Evolutionary conservation across 1,140 invertebrate genomes (phyloP), one percentile per base, ranked within the genome.

Genomic region (Drosophila arizonae): DNA sequence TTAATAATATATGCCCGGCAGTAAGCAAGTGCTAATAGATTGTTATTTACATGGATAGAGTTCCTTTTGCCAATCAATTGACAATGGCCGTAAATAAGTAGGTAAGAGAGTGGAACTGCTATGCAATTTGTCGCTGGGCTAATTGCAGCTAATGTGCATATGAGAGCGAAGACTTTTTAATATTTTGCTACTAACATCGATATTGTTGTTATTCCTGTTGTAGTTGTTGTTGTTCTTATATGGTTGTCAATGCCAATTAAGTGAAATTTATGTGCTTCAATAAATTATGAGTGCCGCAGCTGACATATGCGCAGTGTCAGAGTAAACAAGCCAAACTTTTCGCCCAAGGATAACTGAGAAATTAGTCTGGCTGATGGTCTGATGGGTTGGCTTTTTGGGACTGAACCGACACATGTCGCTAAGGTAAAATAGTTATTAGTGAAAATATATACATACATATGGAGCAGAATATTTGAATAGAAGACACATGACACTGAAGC

Each of bases 341-440:
- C 60, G 54, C 62, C 51, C 76, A 71, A 76, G 80, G 79, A 82
- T 76, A 81, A 69, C 54, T 71, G 65, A 79, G 72, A 81, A 79
- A 70, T 74, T 30, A 58, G 58, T 62, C 3, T 50, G 48, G 36
- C 30, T 63, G 43, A 46, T 9, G n/a, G 43, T n/a, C 2, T 10
- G 43, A 45, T 51, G 50, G 39, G 56, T 72, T 76, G 62, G 64
- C n/a, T 6, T 68, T 64, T 63, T 45, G 56, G 55, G 62, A 57
- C 55, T 72, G 64, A 87, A 57, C 55, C 76, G 64, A 87, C 82
- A 88, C 79, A 79, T 82, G 84, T 87, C 76, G 76, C 79, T 87
- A 79, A 88, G 82, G 84, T 87, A 87, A 87, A 87, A 87, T 88
- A 87, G 82, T 88, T 87, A 88, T 87, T 87, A 87, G 82, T 87